Conservation (phyloP, 2,888 invertebrate species). For the Colostygia pectinataria region DNA sequence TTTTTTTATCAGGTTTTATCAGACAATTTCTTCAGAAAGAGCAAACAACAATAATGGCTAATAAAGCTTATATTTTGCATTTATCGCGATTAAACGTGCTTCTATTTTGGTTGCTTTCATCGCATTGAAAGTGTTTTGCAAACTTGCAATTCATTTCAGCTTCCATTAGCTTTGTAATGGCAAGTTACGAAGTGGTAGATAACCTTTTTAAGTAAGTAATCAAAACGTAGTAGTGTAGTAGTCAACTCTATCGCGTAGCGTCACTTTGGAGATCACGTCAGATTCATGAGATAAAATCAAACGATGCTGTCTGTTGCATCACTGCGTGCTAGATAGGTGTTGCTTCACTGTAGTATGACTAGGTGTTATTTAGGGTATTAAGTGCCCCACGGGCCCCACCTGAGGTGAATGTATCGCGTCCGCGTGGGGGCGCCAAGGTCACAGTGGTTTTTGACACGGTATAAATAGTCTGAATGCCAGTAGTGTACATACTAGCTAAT, state of each 20-base stretch:
- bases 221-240: too few species aligned
- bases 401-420: conserved; percentile 79
- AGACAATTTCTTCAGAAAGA: conserved; percentile 19
- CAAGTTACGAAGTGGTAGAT: too few species aligned
- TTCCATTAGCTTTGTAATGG: conserved; percentile 17
- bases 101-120: conserved; percentile 31
- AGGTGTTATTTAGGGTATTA: conserved; percentile 40
- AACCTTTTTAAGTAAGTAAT: too few species aligned
- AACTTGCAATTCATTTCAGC: conserved; percentile 19
- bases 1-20: conserved; percentile 8
- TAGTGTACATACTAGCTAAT: conserved; percentile 51
- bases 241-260: too few species aligned
- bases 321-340: conserved; percentile 24
- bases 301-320: conserved; percentile 16
- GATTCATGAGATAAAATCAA: conserved; percentile 7
- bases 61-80: conserved; percentile 34
- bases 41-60: conserved; percentile 29
- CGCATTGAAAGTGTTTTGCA: conserved; percentile 24
- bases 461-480: conserved; percentile 70
- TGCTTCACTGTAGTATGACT: conserved; percentile 36
- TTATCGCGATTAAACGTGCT: conserved; percentile 25
- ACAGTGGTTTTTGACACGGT: conserved; percentile 78
- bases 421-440: conserved; percentile 81
- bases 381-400: conserved; percentile 70
- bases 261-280: conserved; percentile 3